Base-by-base conservation (phyloP, 1,140 invertebrate genomes). In the Rhizoglyphus robini region DNA sequence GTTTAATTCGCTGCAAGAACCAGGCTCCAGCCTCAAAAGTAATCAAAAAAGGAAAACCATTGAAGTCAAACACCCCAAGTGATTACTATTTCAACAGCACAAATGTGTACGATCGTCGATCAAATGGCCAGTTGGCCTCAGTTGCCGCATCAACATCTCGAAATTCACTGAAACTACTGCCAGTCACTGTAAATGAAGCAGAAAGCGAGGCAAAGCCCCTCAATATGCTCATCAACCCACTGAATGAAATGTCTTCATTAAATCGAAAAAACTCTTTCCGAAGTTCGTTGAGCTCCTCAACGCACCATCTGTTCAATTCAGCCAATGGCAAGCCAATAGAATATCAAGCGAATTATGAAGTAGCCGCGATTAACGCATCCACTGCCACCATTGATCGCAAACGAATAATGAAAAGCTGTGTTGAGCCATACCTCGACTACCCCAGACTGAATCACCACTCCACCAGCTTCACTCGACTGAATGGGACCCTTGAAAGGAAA, bases 401-500 rank as follows among this genome's bases (percentile, higher is more conserved):
- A 36, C 13, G 63, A 51, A 3, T 20, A 30, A 23, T 31, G 29
- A 48, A 64, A 57, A 64, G n/a, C 41, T 31, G 20, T n/a, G 25
- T 34, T 11, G 30, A 32, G 5, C 15, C 32, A 11, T 36, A 54
- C 32, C 27, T 36, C 32, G 61, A 63, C 11, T 36, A 63, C 23
- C 34, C 30, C 29, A 36, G 30, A 46, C 41, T 57, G 1, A 46
- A 65, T 62, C 20, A 67, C 61, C 27, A 67, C 34, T 63, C 46
- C 47, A 63, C n/a, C 30, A 59, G 61, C 48, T 57, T 67, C 51
- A 64, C 66, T 20, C 36, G 41, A 62, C 20, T 61, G 54, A 36
- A 46, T 65, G 65, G 65, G 20, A 67, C 65, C 29, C 41, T 67
- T n/a, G 65, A 67, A 32, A 65, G 64, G 34, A 47, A 57, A 36